Conservation (phyloP, 1,140 invertebrate species). For the Steinernema khuongi region DNA sequence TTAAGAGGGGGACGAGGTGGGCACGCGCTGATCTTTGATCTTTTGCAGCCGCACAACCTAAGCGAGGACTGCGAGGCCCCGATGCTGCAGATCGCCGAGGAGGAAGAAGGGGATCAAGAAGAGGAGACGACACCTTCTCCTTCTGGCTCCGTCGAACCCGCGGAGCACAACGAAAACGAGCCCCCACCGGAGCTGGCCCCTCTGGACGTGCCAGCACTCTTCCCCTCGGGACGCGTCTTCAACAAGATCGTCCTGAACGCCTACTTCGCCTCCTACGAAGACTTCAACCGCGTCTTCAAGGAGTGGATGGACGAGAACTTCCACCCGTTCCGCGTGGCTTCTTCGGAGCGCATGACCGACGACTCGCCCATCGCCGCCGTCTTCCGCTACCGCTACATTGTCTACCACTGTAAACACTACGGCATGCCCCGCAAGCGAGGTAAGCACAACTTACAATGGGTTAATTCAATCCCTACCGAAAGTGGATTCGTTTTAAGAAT, state of each 20-base stretch:
- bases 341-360: conserved; percentile 44
- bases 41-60: neutral
- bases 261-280: conserved; percentile 18
- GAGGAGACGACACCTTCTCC: neutral
- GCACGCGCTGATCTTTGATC: too few relatives aligned
- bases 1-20: too few relatives aligned
- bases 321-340: conserved; percentile 51
- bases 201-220: neutral
- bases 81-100: conserved; percentile 3
- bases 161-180: neutral
- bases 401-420: conserved; percentile 53
- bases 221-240: neutral
- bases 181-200: neutral
- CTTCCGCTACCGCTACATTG: conserved; percentile 52
- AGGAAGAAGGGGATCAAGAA: neutral
- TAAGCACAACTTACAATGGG: too few relatives aligned
- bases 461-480: too few relatives aligned
- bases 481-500: too few relatives aligned
- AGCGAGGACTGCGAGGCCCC: neutral
- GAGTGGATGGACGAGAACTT: conserved; percentile 41
- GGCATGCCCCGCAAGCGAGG: conserved; percentile 47
- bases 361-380: conserved; percentile 26
- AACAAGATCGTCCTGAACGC: neutral
- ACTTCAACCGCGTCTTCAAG: conserved; percentile 46
- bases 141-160: neutral